Base-by-base conservation (phyloP, 2,113 vertebrate genomes). In the Silurus meridionalis region DNA sequence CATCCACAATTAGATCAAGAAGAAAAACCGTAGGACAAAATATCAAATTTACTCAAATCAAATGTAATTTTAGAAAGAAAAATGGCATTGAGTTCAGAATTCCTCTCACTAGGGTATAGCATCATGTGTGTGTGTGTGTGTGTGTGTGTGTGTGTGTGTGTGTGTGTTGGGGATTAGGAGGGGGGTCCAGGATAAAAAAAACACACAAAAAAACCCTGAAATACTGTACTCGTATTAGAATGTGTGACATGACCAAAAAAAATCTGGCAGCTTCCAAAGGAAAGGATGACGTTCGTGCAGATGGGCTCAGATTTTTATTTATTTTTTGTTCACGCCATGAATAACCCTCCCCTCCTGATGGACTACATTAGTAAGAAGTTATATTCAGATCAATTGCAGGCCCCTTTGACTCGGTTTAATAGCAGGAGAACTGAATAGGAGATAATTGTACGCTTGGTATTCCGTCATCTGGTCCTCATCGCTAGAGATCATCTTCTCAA, bases 391-490 rank as follows among this genome's bases (percentile, higher is more conserved):
- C 28, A 46, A 83, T 66, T 61, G 81, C 48, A 77, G 55, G 80
- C 58, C 81, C 37, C 83, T 89, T 82, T 80, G 77, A 85, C 83
- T 84, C 60, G 5, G 52, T 71, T 53, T 17, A 64, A 87, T 81
- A 53, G 86, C 72, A 25, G 80, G 85, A 87, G 57, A 28, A 52
- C 71, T 81, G 85, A 88, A 75, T 64, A 21, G 79, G 82, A 83
- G 83, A 77, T 87, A 63, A 85, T 89, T 85, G 84, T 85, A 67
- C 28, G 53, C 71, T 82, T 84, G 6, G 64, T 82, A 63, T 87
- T 37, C 75, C 53, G 67, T 87, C 77, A 80, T 87, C 78, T 84
- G 80, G 82, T 80, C 74, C 83, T 74, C 71, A 17, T 50, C 14
- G 19, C 58, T 37, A 60, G 11, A 55, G 55, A 53, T 75, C 17